phyloP scores from a whole-genome alignment of 2,888 invertebrate genomes.

The Lepeophtheirus nordmannii region DNA sequence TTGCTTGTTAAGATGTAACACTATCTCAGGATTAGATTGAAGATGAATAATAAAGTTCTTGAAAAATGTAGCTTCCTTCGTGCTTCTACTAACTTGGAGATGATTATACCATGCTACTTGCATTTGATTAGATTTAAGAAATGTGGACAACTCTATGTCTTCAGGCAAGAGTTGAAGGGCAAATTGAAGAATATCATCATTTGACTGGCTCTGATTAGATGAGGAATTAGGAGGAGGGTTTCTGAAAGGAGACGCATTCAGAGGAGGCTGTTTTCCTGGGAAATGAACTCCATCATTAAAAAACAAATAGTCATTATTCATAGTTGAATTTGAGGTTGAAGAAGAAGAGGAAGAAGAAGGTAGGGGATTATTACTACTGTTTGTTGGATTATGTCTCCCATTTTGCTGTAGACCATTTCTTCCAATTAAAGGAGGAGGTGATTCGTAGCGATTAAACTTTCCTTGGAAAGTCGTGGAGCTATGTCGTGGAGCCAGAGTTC shows the following conservation, averaged over 20 bases:
- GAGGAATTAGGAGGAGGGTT: neutral
- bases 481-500: too few relatives aligned
- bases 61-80: conserved; percentile 8
- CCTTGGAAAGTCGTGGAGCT: too few relatives aligned
- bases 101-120: conserved; percentile 10
- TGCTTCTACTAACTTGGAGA: neutral
- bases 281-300: conserved; percentile 17
- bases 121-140: conserved; percentile 7
- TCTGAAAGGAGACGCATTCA: neutral
- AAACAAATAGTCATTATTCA: neutral
- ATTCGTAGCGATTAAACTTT: neutral
- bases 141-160: conserved; percentile 9
- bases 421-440: neutral
- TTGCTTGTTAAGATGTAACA: too few relatives aligned
- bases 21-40: neutral
- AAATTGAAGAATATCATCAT: neutral
- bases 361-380: neutral
- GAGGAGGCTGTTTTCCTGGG: neutral
- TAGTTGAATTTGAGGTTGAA: neutral
- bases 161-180: conserved; percentile 8
- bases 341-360: neutral
- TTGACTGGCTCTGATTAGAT: neutral
- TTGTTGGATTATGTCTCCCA: neutral
- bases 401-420: neutral
- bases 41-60: conserved; percentile 8